Evolutionary conservation across 2,797 vertebrate genomes (phyloP).

Genomic region (Falco cherrug): DNA sequence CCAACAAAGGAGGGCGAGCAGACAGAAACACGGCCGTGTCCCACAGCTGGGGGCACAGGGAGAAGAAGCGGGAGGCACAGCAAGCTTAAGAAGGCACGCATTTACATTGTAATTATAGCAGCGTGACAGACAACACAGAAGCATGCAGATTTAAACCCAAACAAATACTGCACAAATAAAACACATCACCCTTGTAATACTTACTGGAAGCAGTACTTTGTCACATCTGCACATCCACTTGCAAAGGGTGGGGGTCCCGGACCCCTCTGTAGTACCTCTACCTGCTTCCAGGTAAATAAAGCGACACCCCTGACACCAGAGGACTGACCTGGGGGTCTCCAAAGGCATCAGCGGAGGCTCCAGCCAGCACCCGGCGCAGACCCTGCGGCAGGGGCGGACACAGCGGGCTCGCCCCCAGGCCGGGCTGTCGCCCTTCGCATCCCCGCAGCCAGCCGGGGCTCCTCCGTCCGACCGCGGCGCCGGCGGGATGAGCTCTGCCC

Average conservation of each 20-base stretch:
- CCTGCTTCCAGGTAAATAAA: neutral
- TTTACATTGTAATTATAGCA: neutral
- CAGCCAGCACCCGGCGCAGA: constrained; percentile 14
- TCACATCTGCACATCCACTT: neutral
- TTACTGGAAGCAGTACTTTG: neutral
- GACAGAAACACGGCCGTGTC: accelerated
- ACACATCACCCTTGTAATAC: neutral
- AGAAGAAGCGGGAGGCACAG: neutral
- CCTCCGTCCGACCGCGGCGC: neutral
- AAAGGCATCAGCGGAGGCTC: neutral
- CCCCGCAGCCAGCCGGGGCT: neutral
- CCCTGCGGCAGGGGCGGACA: neutral
- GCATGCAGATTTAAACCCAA: neutral
- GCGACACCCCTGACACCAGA: neutral
- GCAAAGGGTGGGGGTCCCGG: neutral
- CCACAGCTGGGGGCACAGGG: neutral
- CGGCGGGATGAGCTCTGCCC: neutral
- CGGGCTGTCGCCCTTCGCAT: neutral
- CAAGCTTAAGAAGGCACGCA: neutral
- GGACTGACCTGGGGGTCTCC: constrained; percentile 30
- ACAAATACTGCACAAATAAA: neutral
- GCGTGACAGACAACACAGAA: neutral
- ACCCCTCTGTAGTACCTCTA: neutral
- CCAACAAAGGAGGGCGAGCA: neutral
- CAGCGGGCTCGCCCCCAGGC: neutral